Base-by-base conservation (phyloP, 2,797 vertebrate species). In the Clarias laeviceps region DNA sequence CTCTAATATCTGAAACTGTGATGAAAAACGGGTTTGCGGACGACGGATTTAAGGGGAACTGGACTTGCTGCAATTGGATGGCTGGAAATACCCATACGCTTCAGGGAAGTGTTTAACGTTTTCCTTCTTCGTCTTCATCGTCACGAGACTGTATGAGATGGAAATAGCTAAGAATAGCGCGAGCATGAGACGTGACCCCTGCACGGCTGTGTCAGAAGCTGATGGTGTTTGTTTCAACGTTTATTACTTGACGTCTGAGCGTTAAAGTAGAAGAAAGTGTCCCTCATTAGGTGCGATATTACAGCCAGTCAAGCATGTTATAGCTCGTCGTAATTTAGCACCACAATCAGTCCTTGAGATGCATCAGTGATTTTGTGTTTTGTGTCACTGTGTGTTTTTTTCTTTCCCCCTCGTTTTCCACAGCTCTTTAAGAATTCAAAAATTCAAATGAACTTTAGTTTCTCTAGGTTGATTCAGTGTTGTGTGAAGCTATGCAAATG, bases 261-360 rank as follows among this genome's bases (percentile, higher is more conserved):
- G 12, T 4, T 40, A 76, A 15, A n/a, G 27, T 50, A n/a, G 29
- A 76, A 72, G 40, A 89, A 87, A 56, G 22, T 68, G 32, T n/a
- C 88, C 82, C 78, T 92, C 89, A 91, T 93, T 94, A 93, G 90
- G 86, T 78, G 32, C 64, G 79, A 86, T 92, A 88, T 92, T 93
- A 64, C 90, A 92, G 90, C 87, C 93, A 92, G 91, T 93, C 93
- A 91, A 90, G 91, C 93, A 32, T 92, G 92, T 92, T 91, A 94
- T 94, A 94, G 93, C 91, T 92, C 92, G 92, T 93, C 91, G 91
- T 91, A 93, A 93, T 91, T 90, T 87, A 20, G 89, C 87, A 86
- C 84, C 88, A 64, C 88, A 92, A 92, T 94, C 93, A 91, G 92
- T 92, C 82, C 62, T 22, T 90, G 92, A 92, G 90, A 93, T 92